A percentile compares a stretch with the other conserved stretches of the same genome.
These are phyloP conservation scores for Drosophila conformis DNA, from an alignment of 2,888 invertebrate genomes.

Conservation along the genomic window DNA sequence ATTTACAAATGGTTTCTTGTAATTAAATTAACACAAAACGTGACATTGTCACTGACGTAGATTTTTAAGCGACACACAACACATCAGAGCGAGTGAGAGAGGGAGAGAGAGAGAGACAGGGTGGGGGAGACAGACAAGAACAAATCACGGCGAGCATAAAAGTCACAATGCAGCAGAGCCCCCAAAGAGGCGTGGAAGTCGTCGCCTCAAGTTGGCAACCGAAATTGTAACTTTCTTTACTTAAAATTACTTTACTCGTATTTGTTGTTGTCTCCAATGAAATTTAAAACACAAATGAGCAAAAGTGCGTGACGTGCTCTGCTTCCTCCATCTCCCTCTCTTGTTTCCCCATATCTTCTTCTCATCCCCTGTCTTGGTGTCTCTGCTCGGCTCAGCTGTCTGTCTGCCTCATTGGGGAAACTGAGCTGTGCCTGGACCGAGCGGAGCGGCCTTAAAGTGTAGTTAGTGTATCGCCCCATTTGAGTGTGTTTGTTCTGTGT, in stretches of 20 bases:
- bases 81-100: slow-evolving; percentile 7
- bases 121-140: slow-evolving; percentile 18
- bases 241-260: slow-evolving; percentile 49
- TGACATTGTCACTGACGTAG: slow-evolving; percentile 78
- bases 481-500: slow-evolving; percentile 12
- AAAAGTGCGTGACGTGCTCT: slow-evolving; percentile 70
- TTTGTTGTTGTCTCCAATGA: slow-evolving; percentile 64
- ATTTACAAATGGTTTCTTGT: slow-evolving; percentile 80
- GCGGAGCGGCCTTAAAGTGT: slow-evolving; percentile 54
- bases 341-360: slow-evolving; percentile 19
- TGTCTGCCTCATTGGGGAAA: slow-evolving; percentile 56
- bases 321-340: slow-evolving; percentile 7
- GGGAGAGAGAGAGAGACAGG: not conserved
- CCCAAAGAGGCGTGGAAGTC: slow-evolving; percentile 48
- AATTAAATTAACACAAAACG: slow-evolving; percentile 80
- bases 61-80: slow-evolving; percentile 69
- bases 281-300: slow-evolving; percentile 79
- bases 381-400: slow-evolving; percentile 11
- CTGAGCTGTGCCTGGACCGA: slow-evolving; percentile 38
- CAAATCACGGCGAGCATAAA: slow-evolving; percentile 63
- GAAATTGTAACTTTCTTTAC: slow-evolving; percentile 71
- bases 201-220: slow-evolving; percentile 52
- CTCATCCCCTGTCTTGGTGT: slow-evolving; percentile 2
- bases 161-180: slow-evolving; percentile 53
- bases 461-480: slow-evolving; percentile 48